A percentile compares a stretch with the other conserved stretches of the same genome.
These are phyloP conservation scores for Macropodus opercularis DNA, from an alignment of 2,797 vertebrate species.

Conservation along the genomic window DNA sequence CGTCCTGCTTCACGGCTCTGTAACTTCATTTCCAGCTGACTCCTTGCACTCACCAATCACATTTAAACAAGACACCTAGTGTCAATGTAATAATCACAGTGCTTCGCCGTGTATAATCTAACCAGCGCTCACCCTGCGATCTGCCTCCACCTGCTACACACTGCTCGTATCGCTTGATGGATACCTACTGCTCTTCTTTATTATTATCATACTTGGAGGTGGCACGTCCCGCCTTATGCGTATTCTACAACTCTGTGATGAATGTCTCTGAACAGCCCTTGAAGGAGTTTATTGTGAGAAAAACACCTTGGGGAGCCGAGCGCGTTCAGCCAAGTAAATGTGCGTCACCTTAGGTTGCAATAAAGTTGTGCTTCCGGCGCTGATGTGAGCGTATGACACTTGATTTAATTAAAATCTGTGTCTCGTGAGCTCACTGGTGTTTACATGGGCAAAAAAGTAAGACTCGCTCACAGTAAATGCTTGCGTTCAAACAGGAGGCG, in stretches of 20 bases:
- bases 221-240: slow-evolving; percentile 33
- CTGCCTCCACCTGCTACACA: slow-evolving; percentile 1
- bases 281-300: slow-evolving; percentile 42
- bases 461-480: background rate
- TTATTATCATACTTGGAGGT: slow-evolving; percentile 30
- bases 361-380: slow-evolving; percentile 34
- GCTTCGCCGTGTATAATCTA: slow-evolving; percentile 12
- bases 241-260: slow-evolving; percentile 45
- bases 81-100: slow-evolving; percentile 13
- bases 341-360: slow-evolving; percentile 30
- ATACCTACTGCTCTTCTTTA: slow-evolving; percentile 35
- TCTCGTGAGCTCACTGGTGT: background rate
- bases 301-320: slow-evolving; percentile 29
- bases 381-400: slow-evolving; percentile 44
- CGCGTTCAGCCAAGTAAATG: slow-evolving; percentile 38
- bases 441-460: background rate
- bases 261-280: slow-evolving; percentile 40
- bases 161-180: slow-evolving; percentile 26
- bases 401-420: slow-evolving; percentile 18
- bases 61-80: slow-evolving; percentile 7
- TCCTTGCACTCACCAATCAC: slow-evolving; percentile 1
- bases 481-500: background rate
- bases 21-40: slow-evolving; percentile 6
- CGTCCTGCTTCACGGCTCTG: background rate
- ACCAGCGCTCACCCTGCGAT: slow-evolving; percentile 11